Evolutionary conservation across 2,797 vertebrate species (phyloP).

Genomic region (Pitangus sulphuratus): DNA sequence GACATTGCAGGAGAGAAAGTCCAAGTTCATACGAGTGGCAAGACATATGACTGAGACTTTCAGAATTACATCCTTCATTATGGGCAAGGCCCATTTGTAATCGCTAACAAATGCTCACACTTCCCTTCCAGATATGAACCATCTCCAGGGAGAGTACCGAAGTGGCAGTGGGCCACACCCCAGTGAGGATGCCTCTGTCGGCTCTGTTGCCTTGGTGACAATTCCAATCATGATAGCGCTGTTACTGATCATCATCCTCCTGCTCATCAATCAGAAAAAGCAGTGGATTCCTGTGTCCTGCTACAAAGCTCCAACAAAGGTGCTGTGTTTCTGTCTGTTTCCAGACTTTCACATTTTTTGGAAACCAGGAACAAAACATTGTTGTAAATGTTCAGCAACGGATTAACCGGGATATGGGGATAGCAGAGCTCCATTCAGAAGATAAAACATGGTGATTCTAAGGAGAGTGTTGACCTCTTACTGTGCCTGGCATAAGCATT

Average conservation of each 20-base stretch:
- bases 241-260: conserved; percentile 79
- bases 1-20: background rate
- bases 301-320: conserved; percentile 88
- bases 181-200: conserved; percentile 71
- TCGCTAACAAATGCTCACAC: background rate
- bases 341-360: background rate
- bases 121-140: conserved; percentile 78
- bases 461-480: background rate
- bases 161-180: conserved; percentile 71
- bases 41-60: background rate
- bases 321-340: conserved; percentile 11
- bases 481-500: background rate
- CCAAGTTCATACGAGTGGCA: background rate
- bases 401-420: background rate
- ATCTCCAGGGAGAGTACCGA: conserved; percentile 84
- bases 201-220: conserved; percentile 82
- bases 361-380: background rate
- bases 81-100: background rate
- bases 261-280: conserved; percentile 87
- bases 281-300: conserved; percentile 89
- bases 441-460: background rate
- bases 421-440: background rate
- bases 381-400: background rate
- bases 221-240: conserved; percentile 82
- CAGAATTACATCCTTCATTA: background rate